Percentiles rank a stretch among this genome's conserved stretches.
These are phyloP conservation scores for Scaptomyza reducta DNA, from an alignment of 2,888 invertebrate species.

Conservation along the genomic window DNA sequence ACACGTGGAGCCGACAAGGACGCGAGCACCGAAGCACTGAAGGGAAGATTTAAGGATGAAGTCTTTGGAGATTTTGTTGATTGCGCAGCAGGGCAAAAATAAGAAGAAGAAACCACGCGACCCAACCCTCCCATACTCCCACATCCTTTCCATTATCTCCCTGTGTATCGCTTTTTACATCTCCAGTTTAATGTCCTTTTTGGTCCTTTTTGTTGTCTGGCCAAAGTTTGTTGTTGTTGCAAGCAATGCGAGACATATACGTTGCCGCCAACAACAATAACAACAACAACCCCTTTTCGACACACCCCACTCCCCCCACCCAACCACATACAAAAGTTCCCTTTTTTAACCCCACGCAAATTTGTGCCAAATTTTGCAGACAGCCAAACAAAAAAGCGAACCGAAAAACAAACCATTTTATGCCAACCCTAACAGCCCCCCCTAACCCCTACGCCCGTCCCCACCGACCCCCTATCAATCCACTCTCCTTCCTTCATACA, in stretches of 20 bases:
- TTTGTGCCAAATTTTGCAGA: conserved; percentile 60
- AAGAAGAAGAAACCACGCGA: background rate
- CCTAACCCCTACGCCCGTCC: background rate
- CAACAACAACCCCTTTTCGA: no score
- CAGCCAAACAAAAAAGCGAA: conserved; percentile 16
- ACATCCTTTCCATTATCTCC: no score
- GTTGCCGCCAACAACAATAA: background rate
- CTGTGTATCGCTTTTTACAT: background rate
- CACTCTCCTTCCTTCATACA: no score
- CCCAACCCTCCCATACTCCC: background rate
- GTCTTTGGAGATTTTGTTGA: background rate
- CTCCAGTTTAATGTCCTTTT: conserved; percentile 63
- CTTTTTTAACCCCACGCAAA: background rate
- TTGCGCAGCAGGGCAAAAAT: background rate
- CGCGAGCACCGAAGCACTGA: background rate
- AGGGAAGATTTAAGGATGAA: background rate
- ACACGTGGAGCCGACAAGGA: conserved; percentile 1
- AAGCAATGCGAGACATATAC: conserved; percentile 2
- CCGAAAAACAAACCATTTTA: conserved; percentile 1
- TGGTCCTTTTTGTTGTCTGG: conserved; percentile 64
- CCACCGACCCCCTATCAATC: background rate
- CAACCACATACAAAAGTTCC: no score
- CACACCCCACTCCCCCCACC: background rate
- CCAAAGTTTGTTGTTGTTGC: conserved; percentile 35
- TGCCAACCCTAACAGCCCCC: background rate